Evolutionary conservation across 2,888 invertebrate species (phyloP).

Genomic region (Hydrotaea diabolus): DNA sequence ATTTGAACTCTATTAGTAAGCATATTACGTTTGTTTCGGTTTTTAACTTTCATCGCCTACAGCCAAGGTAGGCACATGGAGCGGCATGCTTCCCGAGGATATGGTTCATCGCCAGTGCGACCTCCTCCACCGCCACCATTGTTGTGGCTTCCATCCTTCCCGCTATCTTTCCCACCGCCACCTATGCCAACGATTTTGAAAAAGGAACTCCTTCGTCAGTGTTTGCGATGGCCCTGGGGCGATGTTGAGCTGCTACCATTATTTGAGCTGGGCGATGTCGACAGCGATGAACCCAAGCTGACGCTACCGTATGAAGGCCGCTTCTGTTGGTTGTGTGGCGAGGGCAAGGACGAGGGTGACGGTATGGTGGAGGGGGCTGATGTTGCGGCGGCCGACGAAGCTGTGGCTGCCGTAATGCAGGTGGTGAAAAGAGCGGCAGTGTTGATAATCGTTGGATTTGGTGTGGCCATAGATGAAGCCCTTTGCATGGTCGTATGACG

Average conservation of each 20-base stretch:
- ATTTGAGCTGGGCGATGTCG: slow-evolving; percentile 58
- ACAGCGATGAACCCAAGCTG: slow-evolving; percentile 69
- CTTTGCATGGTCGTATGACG: slow-evolving; percentile 76
- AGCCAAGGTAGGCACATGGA: slow-evolving; percentile 80
- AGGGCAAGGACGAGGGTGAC: slow-evolving; percentile 6
- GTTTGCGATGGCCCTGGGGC: slow-evolving; percentile 75
- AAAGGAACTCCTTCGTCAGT: slow-evolving; percentile 81
- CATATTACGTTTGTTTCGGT: slow-evolving; percentile 26
- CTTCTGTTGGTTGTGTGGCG: slow-evolving; percentile 65
- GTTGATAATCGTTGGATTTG: slow-evolving; percentile 55
- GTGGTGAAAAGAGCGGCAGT: slow-evolving; percentile 55
- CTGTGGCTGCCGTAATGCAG: slow-evolving; percentile 21
- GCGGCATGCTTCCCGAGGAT: slow-evolving; percentile 76
- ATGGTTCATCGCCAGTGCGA: slow-evolving; percentile 73
- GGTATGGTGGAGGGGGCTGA: slow-evolving; percentile 10
- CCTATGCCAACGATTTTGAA: slow-evolving; percentile 72
- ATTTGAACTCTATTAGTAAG: slow-evolving; percentile 45
- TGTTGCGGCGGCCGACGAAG: slow-evolving; percentile 2
- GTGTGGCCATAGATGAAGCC: slow-evolving; percentile 73
- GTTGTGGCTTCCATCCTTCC: slow-evolving; percentile 5
- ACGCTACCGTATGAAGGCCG: slow-evolving; percentile 74
- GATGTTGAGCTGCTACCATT: slow-evolving; percentile 68
- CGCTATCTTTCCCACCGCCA: slow-evolving; percentile 49
- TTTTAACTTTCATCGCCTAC: slow-evolving; percentile 64
- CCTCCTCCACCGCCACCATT: slow-evolving; percentile 70